Percentiles rank a stretch among this genome's conserved stretches.
phyloP scores from a whole-genome alignment of 30 jellyfish, hydroid and myxozoan species.

The Catostylus mosaicus region DNA sequence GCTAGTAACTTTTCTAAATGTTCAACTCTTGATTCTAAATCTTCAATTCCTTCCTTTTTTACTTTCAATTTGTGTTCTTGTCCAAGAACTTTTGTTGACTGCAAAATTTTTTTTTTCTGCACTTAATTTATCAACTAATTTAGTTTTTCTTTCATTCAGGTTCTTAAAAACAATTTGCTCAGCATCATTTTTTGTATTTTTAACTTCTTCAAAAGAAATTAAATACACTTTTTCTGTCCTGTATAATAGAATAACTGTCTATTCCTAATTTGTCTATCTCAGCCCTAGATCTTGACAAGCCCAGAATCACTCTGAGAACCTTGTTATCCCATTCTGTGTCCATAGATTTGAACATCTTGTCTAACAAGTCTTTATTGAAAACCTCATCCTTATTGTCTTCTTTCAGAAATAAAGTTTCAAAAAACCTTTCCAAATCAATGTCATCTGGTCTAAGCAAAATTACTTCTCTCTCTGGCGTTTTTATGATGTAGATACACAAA shows the following conservation, averaged over 20 bases:
- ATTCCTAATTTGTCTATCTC: slow-evolving; percentile 16
- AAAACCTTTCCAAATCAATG: slow-evolving; percentile 27
- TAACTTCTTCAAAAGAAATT: slow-evolving; percentile 12
- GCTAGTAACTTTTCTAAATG: slow-evolving; percentile 1
- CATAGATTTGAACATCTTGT: slow-evolving; percentile 18
- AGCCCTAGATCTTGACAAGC: slow-evolving; percentile 4
- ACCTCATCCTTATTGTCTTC: slow-evolving; percentile 11
- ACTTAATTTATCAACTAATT: neutral
- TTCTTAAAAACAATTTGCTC: neutral
- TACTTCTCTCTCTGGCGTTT: slow-evolving; percentile 3
- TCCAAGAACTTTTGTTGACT: slow-evolving; percentile 14
- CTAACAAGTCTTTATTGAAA: slow-evolving; percentile 5
- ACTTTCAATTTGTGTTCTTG: slow-evolving; percentile 5
- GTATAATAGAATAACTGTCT: slow-evolving; percentile 7
- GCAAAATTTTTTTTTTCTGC: slow-evolving; percentile 1
- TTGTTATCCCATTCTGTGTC: slow-evolving; percentile 52
- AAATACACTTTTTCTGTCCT: slow-evolving; percentile 25
- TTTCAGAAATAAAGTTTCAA: slow-evolving; percentile 5
- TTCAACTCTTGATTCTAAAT: neutral
- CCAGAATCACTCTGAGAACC: slow-evolving; percentile 18
- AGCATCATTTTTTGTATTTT: slow-evolving; percentile 15
- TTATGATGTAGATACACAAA: slow-evolving; percentile 29
- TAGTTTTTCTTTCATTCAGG: neutral
- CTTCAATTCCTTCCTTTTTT: slow-evolving; percentile 13
- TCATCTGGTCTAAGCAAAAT: slow-evolving; percentile 38